These are phyloP conservation scores for Lasioglossum figueresi DNA, from an alignment of 2,888 invertebrate genomes.

Conservation along the genomic window DNA sequence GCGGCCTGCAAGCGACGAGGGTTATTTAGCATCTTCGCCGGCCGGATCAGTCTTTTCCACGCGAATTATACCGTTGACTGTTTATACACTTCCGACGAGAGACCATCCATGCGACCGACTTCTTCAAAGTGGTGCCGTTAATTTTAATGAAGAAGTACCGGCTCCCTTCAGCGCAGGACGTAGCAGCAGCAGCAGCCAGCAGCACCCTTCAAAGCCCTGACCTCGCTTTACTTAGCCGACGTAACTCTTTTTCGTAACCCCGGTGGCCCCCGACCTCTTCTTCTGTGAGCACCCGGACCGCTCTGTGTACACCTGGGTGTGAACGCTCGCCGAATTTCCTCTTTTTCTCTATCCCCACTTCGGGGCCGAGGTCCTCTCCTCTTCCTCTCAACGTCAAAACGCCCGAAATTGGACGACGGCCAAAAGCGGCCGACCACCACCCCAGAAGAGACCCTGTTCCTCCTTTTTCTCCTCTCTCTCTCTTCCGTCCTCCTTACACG, in stretches of 20 bases:
- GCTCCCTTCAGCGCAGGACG: slow-evolving; percentile 59
- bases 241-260: slow-evolving; percentile 66
- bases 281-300: not conserved
- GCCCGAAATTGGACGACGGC: slow-evolving; percentile 75
- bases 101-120: slow-evolving; percentile 51
- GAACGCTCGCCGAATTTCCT: slow-evolving; percentile 52
- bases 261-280: not conserved
- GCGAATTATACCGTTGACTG: slow-evolving; percentile 58
- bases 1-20: slow-evolving; percentile 19
- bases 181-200: not conserved
- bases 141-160: slow-evolving; percentile 66
- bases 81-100: slow-evolving; percentile 64
- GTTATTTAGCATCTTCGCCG: slow-evolving; percentile 42
- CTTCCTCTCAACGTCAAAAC: slow-evolving; percentile 62
- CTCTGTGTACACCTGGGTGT: slow-evolving; percentile 52
- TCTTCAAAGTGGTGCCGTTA: slow-evolving; percentile 52
- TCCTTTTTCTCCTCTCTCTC: slow-evolving; percentile 37
- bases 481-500: slow-evolving; percentile 19
- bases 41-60: slow-evolving; percentile 52
- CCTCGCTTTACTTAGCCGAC: slow-evolving; percentile 67
- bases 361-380: slow-evolving; percentile 24
- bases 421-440: slow-evolving; percentile 64
- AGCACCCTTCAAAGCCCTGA: slow-evolving; percentile 57
- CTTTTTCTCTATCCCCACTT: slow-evolving; percentile 26
- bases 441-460: slow-evolving; percentile 35